Conservation (phyloP, 2,888 invertebrate genomes). For the Endomychus coccineus region DNA sequence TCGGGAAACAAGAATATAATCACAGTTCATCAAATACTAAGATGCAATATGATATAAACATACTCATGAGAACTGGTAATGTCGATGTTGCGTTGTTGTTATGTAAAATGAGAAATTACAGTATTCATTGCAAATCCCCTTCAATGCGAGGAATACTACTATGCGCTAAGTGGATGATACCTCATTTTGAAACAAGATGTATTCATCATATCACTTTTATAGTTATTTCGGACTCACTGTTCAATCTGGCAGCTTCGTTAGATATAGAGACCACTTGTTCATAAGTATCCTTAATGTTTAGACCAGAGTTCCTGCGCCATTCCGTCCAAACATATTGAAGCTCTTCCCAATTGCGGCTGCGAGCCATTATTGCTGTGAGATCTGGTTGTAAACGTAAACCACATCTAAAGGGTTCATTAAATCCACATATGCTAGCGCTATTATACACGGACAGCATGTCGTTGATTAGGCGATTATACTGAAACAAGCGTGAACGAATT, state of each 20-base stretch:
- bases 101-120: too few species aligned
- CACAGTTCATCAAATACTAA: too few species aligned
- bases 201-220: too few species aligned
- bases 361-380: constrained; percentile 68
- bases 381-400: constrained; percentile 76
- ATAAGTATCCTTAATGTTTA: constrained; percentile 69
- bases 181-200: too few species aligned
- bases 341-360: constrained; percentile 80
- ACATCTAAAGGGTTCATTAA: constrained; percentile 76
- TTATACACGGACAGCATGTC: constrained; percentile 86
- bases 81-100: too few species aligned
- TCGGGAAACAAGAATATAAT: too few species aligned
- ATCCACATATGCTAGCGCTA: constrained; percentile 74
- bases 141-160: too few species aligned
- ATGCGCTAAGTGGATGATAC: too few species aligned
- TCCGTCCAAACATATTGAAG: constrained; percentile 83
- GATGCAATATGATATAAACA: too few species aligned
- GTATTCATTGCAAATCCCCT: too few species aligned
- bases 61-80: too few species aligned
- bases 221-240: constrained; percentile 62
- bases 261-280: constrained; percentile 72
- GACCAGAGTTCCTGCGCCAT: constrained; percentile 80
- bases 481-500: constrained; percentile 39
- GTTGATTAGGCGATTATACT: constrained; percentile 83
- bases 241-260: constrained; percentile 71